Evolutionary conservation across 2,888 invertebrate genomes (phyloP), one percentile per base, ranked within the genome.

Genomic region (Gymnosoma rotundatum): DNA sequence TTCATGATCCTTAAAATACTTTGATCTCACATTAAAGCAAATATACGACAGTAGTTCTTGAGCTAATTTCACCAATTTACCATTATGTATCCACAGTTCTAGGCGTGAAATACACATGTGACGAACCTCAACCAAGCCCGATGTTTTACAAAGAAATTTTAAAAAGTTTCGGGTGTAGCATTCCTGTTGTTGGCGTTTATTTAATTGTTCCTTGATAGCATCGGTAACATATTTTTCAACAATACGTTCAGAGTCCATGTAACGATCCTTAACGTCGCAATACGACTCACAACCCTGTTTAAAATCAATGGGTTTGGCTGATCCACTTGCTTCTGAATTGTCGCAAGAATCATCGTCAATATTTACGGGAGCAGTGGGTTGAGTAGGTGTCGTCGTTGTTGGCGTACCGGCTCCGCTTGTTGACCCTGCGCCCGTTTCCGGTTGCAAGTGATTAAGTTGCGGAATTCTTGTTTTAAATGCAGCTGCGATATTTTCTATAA

Each of bases 1-100:
- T 89, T 94, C 94, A 87, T 94, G 94, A 92, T 97, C 97, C 78
- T 94, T 93, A 6, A 93, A 92, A 21, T 94, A 94, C 74, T 94
- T 94, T 66, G 94, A 94, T 20, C 95, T 96, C 87, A 98, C 97
- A 93, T 99, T 99, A 88, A 96, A 95, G 91, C 98, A 98, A 87
- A 99, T 94, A 88, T 97, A 96, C 74, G 98, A 96, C 36, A 99
- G 93, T 73, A 99, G 92, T 92, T 99, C 99, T 91, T 98, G 98
- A 0, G 98, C 98, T 25, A 96, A 95, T 88, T 97, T 95, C 93
- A 97, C 96, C 73, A 98, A 93, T 94, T 99, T 99, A 83, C 98
- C 98, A 91, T 98, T 98, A 91, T 98, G 98, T 79, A 99, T 93
- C 98, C 98, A 99, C 88, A 96, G 95, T 91, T 99, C 99, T 21